phyloP scores from a whole-genome alignment of 2,797 vertebrate genomes.

The Neostethus bicornis region DNA sequence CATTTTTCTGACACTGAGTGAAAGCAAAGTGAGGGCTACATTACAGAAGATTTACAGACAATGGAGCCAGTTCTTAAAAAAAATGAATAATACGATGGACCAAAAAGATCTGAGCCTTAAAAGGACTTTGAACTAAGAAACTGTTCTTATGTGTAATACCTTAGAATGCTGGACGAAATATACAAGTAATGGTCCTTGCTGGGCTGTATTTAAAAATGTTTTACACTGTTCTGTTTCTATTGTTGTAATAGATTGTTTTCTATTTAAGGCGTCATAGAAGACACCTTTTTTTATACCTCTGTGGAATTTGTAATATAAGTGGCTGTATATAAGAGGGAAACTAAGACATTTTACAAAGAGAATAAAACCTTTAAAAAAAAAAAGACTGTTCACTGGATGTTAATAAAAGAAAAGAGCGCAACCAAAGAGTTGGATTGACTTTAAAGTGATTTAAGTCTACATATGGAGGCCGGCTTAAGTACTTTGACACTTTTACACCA shows the following conservation, averaged over 20 bases:
- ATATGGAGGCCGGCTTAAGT: slow-evolving; percentile 6
- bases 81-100: slow-evolving; percentile 22
- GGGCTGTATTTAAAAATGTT: slow-evolving; percentile 25
- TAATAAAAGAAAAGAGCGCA: slow-evolving; percentile 14
- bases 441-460: too few species aligned
- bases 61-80: slow-evolving; percentile 1
- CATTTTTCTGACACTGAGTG: slow-evolving; percentile 23
- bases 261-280: slow-evolving; percentile 14
- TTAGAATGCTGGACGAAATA: slow-evolving; percentile 52
- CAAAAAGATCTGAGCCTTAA: slow-evolving; percentile 2
- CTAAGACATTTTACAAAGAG: slow-evolving; percentile 47
- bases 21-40: slow-evolving; percentile 2
- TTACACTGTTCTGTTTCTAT: slow-evolving; percentile 25
- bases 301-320: slow-evolving; percentile 42
- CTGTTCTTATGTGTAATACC: slow-evolving; percentile 18
- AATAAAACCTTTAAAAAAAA: slow-evolving; percentile 14
- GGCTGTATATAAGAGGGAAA: slow-evolving; percentile 49
- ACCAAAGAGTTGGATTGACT: not conserved
- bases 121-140: slow-evolving; percentile 24
- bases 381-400: slow-evolving; percentile 22
- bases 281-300: slow-evolving; percentile 37
- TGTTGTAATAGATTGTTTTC: slow-evolving; percentile 17
- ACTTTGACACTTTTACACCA: not conserved
- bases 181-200: slow-evolving; percentile 10
- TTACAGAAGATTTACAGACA: slow-evolving; percentile 2